Evolutionary conservation across 2,113 vertebrate genomes (phyloP).

Genomic region (Chaetodon auriga): DNA sequence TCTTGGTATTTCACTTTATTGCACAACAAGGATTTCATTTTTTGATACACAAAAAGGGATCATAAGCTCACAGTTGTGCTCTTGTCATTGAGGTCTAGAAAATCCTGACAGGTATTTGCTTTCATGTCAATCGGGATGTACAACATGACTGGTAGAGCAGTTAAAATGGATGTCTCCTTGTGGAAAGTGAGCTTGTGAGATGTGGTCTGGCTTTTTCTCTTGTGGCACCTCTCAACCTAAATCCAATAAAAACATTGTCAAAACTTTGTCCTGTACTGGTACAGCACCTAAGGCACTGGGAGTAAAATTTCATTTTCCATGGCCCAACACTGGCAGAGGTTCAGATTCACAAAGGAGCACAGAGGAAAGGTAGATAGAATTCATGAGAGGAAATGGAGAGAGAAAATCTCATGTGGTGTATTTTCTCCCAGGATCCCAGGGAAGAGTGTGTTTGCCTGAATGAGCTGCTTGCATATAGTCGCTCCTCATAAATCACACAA

Average conservation of each 20-base stretch:
- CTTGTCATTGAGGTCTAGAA: neutral
- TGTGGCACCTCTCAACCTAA: conserved; percentile 26
- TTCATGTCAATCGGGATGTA: neutral
- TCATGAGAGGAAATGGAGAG: conserved; percentile 44
- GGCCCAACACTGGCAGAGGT: conserved; percentile 8
- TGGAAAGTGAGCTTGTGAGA: conserved; percentile 8
- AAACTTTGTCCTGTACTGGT: conserved; percentile 27
- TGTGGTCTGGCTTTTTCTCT: conserved; percentile 20
- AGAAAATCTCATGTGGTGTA: conserved; percentile 34
- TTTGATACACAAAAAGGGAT: neutral
- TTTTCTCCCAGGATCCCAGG: conserved; percentile 27
- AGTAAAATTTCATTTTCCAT: conserved; percentile 63
- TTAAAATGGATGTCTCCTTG: conserved; percentile 3
- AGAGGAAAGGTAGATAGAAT: conserved; percentile 44
- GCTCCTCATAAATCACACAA: conserved; percentile 43
- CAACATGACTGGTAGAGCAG: neutral
- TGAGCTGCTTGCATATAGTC: conserved; percentile 28
- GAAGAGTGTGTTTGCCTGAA: conserved; percentile 28
- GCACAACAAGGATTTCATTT: neutral
- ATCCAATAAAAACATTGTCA: conserved; percentile 45
- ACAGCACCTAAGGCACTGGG: conserved; percentile 44
- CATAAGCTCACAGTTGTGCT: neutral
- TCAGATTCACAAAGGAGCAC: conserved; percentile 40
- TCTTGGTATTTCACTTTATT: neutral
- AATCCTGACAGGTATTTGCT: neutral